Evolutionary conservation across 2,113 vertebrate genomes (phyloP), one percentile per base, ranked within the genome.

Genomic region (Tiliqua scincoides): DNA sequence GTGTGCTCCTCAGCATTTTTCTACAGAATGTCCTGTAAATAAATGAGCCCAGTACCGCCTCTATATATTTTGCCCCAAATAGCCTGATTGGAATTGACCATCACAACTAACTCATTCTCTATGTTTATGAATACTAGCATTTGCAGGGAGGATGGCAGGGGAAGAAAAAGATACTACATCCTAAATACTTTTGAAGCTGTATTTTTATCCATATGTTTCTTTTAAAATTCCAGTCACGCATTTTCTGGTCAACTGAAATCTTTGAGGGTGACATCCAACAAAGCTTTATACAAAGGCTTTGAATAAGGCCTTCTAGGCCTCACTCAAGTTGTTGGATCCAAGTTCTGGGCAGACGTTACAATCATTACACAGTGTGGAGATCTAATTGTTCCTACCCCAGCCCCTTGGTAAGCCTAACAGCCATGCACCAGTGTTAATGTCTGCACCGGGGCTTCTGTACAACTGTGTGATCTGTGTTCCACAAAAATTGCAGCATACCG

Each of bases 11-110:
- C 70, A 74, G 70, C 78, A 74, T 86, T 86, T 79, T 80, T 73
- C 70, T 78, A n/a, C 85, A 10, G 35, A 75, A 48, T 63, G 82
- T 32, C 82, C 71, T 48, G 70, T 80, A 81, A 86, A 86, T 86
- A 74, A 81, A 86, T 81, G 85, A 86, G 78, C 70, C 27, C 6
- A 32, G 85, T 35, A 72, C 85, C 85, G 81, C 85, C 77, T 79
- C 85, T 57, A 10, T 65, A 65, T 52, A 32, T 73, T 74, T 81
- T 57, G 15, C 68, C 43, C 78, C 62, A 37, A 74, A 61, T 57
- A 30, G 59, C 63, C 74, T 63, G 85, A 81, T 74, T 65, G 71
- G 68, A 81, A 63, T 40, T 86, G 85, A 86, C 77, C 43, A 54
- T 62, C 40, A 81, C 70, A 81, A 81, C 68, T 74, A 80, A 81